Evolutionary conservation across 64 coral and sea anemone genomes (phyloP), one percentile per base, ranked within the genome.

Genomic region (Cladopsammia gracilis): DNA sequence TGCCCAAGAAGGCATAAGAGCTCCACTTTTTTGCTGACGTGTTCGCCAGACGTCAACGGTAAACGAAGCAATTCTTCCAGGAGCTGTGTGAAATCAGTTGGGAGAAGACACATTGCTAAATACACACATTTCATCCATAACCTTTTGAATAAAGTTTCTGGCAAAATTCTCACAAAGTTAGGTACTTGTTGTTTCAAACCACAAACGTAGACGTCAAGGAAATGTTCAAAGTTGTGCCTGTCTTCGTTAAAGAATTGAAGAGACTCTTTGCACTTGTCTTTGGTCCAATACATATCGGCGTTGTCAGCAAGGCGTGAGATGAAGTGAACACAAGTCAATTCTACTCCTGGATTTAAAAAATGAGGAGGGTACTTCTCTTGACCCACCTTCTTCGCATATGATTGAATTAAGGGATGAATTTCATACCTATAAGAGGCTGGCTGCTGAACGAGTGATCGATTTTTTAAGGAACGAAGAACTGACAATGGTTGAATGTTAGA

Each of bases 191-290:
- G 1, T 1, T 83, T 83, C 18, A 20, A 20, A 48, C 18, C 42
- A 14, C 59, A 0, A n/a, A 64, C 16, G 4, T 53, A 76, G 14
- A 50, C 18, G 1, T 92, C 26, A 6, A 92, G 59, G 11, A 80
- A 59, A 62, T 82, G 25, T 61, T 90, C 88, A 16, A 90, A 66
- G 19, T 80, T 76, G 51, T 69, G 70, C 72, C 90, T 84, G 57
- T 92, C 78, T 10, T 74, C 61, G 60, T 85, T 85, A 75, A 92
- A 92, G 10, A 25, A 16, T 64, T 58, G 3, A 74, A 92, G 25
- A 14, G 90, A 92, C 73, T 76, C 26, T 23, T 92, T 85, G 90
- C 90, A 92, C n/a, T 50, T 64, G 67, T 92, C 90, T 16, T 64
- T 75, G 7, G 42, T 65, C 90, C 90, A 92, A 54, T 75, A 92